phyloP scores from a whole-genome alignment of 2,113 vertebrate species.

The Pelecanus crispus region DNA sequence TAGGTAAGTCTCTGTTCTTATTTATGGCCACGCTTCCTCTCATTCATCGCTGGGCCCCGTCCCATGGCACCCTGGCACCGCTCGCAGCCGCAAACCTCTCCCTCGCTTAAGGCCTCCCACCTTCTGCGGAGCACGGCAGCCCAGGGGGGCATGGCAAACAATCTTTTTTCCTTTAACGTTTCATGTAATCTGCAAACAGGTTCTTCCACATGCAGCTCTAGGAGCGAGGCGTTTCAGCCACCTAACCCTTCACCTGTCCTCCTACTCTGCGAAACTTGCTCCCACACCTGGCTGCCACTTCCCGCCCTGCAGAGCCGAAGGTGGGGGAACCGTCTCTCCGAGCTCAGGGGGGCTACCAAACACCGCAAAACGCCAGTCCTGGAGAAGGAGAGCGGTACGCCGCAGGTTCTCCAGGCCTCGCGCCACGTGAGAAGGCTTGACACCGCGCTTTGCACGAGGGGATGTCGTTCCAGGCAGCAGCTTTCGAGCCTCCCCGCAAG shows the following conservation, averaged over 20 bases:
- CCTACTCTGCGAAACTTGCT: background rate
- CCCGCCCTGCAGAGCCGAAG: accelerated
- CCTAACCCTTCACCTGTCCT: background rate
- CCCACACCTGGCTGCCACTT: background rate
- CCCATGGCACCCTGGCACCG: background rate
- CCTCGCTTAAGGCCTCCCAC: background rate
- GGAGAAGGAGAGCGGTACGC: background rate
- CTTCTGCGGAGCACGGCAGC: background rate
- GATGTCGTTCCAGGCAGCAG: background rate
- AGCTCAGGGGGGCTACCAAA: background rate
- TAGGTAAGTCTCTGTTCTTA: background rate
- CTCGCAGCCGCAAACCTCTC: background rate
- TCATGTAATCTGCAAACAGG: background rate
- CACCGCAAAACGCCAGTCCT: accelerated
- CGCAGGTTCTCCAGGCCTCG: background rate
- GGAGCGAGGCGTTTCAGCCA: background rate
- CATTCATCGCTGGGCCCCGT: background rate
- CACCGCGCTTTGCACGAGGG: accelerated
- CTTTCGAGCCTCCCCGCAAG: background rate
- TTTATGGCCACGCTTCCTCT: background rate
- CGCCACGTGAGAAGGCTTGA: background rate
- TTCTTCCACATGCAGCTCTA: background rate
- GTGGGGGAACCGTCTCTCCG: accelerated
- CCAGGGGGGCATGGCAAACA: background rate
- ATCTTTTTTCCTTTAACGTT: background rate